phyloP scores from a whole-genome alignment of 2,888 invertebrate species.

The Drosophila gaucha region DNA sequence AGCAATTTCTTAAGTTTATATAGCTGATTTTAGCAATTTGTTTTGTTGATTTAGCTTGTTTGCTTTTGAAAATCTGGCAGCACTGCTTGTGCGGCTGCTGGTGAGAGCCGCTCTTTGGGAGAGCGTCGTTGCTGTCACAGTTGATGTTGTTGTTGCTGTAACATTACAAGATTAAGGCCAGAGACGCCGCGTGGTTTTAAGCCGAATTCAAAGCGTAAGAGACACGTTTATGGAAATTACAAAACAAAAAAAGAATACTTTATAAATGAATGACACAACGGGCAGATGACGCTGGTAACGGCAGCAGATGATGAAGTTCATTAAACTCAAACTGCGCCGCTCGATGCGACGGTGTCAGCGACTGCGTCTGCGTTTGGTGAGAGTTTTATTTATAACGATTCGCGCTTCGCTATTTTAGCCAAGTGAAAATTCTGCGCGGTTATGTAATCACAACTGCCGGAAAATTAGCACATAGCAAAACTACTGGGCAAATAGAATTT shows the following conservation, averaged over 20 bases:
- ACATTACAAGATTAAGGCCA: conserved; percentile 60
- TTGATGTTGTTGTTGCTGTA: conserved; percentile 44
- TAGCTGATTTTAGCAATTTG: not conserved
- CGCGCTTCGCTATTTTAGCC: conserved; percentile 60
- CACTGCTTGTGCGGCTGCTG: not conserved
- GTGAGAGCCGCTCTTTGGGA: conserved; percentile 29
- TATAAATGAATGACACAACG: conserved; percentile 16
- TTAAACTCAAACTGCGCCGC: conserved; percentile 39
- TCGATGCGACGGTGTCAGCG: conserved; percentile 15
- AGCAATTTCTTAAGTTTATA: not conserved
- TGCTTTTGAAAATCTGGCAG: conserved; percentile 4
- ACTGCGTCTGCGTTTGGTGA: conserved; percentile 39
- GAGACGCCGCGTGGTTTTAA: conserved; percentile 50
- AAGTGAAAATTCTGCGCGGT: conserved; percentile 54
- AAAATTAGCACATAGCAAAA: conserved; percentile 49
- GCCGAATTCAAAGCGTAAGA: conserved; percentile 39
- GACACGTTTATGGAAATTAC: conserved; percentile 53
- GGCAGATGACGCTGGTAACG: conserved; percentile 13
- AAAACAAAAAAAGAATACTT: conserved; percentile 14
- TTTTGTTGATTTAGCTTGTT: conserved; percentile 2
- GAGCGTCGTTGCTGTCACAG: conserved; percentile 19
- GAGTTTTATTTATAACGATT: conserved; percentile 63
- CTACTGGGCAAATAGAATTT: conserved; percentile 11
- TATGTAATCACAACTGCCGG: conserved; percentile 55
- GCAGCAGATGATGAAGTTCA: conserved; percentile 35